phyloP scores from a whole-genome alignment of 2,888 invertebrate genomes.

The Acanthococcus lagerstroemiae region DNA sequence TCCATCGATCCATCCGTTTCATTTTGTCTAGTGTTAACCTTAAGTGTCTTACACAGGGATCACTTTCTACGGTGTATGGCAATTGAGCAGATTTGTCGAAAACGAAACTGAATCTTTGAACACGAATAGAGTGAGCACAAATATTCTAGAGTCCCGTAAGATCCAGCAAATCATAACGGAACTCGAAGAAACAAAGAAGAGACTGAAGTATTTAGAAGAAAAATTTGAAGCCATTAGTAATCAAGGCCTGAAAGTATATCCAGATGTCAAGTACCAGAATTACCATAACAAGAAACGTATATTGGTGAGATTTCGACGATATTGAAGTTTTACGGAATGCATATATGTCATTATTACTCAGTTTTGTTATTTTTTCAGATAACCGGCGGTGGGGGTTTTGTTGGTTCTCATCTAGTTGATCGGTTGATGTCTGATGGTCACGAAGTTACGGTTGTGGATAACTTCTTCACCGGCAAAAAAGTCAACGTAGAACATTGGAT shows the following conservation, averaged over 20 bases:
- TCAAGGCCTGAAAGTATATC: slow-evolving; percentile 64
- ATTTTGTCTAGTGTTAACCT: too few species aligned
- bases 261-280: slow-evolving; percentile 81
- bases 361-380: slow-evolving; percentile 51
- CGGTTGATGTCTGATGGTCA: slow-evolving; percentile 89
- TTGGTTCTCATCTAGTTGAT: slow-evolving; percentile 97
- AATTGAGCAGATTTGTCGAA: too few species aligned
- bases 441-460: slow-evolving; percentile 93
- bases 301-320: too few species aligned
- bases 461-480: slow-evolving; percentile 95
- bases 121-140: too few species aligned
- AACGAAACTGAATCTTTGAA: too few species aligned
- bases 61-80: too few species aligned
- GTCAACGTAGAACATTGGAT: slow-evolving; percentile 98
- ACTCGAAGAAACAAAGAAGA: slow-evolving; percentile 44
- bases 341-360: too few species aligned
- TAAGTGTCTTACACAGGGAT: too few species aligned
- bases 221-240: slow-evolving; percentile 62
- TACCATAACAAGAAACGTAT: slow-evolving; percentile 87
- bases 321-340: too few species aligned
- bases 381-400: slow-evolving; percentile 95
- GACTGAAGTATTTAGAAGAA: slow-evolving; percentile 58
- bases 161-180: slow-evolving; percentile 3
- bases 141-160: too few species aligned
- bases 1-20: too few species aligned